Evolutionary conservation across 2,888 invertebrate species (phyloP), one percentile per base, ranked within the genome.

Genomic region (Podotricha telesiphe): DNA sequence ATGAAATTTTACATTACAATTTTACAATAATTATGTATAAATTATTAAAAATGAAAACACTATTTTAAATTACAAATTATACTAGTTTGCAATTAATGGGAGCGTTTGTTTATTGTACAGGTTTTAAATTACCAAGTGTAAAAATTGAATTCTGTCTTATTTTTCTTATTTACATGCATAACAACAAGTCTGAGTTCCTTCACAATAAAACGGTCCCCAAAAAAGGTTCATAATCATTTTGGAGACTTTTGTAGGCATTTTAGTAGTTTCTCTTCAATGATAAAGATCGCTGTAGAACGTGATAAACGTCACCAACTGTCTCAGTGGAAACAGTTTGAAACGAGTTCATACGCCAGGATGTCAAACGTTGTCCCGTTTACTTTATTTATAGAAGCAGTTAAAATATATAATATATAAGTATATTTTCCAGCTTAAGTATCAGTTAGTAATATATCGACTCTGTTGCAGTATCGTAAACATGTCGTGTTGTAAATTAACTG

Each of bases 241-340:
- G n/a, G 28, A 64, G 19, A 17, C 47, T 11, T 34, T 61, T 34
- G 34, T 55, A 55, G 34, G 17, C 19, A 45, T 69, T 56, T 34
- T 22, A 58, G 56, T 37, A 63, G 64, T 70, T 67, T 66, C 63
- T 58, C 66, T 63, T 11, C 20, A 40, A 15, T 19, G 70, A 67
- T 67, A 58, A 63, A 34, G 19, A 70, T 64, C 67, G 17, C 19
- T 48, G 28, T 42, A 28, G 59, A 20, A 28, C 22, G 59, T 20
- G 5, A 17, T 40, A 47, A 22, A 63, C 66, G 50, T 58, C 56
- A 56, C n/a, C 50, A 67, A 65, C 17, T 17, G 47, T n/a, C 17
- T 40, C 22, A 59, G n/a, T 59, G 6, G 17, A 22, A 42, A 48
- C 55, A 66, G 37, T 66, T 40, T 58, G 2, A 28, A 58, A 66